Percentiles rank a stretch among this genome's conserved stretches.
Evolutionary conservation across 2,888 invertebrate species (phyloP).

Genomic region (Penaeus monodon): DNA sequence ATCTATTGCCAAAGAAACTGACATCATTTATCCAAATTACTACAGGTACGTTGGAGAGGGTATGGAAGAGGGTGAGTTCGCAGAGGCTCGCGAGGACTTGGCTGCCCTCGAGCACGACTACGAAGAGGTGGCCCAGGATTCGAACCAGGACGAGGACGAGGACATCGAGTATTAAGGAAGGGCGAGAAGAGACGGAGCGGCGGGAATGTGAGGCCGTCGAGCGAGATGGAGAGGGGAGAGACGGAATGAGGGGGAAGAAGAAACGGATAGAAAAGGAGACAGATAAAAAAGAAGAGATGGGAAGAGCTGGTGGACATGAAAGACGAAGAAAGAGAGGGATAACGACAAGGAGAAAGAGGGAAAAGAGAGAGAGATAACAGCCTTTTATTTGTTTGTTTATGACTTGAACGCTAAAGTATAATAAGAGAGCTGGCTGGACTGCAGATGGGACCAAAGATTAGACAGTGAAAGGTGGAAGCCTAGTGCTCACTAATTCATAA

Average conservation of each 20-base stretch:
- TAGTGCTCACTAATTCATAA: too few relatives aligned
- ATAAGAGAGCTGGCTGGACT: too few relatives aligned
- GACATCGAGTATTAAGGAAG: conserved; percentile 64
- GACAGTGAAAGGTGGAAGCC: too few relatives aligned
- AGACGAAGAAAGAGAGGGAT: too few relatives aligned
- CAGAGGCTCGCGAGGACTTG: conserved; percentile 72
- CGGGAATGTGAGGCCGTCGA: background rate
- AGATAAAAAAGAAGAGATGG: background rate
- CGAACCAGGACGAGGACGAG: conserved; percentile 64
- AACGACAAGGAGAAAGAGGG: too few relatives aligned
- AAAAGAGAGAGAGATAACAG: too few relatives aligned
- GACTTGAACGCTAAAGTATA: too few relatives aligned
- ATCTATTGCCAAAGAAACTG: background rate
- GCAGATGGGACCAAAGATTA: too few relatives aligned
- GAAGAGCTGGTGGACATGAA: background rate
- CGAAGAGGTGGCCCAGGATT: conserved; percentile 71
- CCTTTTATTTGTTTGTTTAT: too few relatives aligned
- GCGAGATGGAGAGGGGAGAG: background rate
- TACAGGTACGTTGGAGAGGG: conserved; percentile 71
- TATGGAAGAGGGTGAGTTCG: conserved; percentile 73
- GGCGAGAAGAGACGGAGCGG: background rate
- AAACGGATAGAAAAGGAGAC: too few relatives aligned
- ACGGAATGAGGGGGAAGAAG: background rate
- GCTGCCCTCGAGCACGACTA: conserved; percentile 70
- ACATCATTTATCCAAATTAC: background rate